A percentile compares a stretch with the other conserved stretches of the same genome.
These are phyloP conservation scores for Scaptomyza hsui DNA, from an alignment of 1,140 invertebrate species.

Conservation along the genomic window DNA sequence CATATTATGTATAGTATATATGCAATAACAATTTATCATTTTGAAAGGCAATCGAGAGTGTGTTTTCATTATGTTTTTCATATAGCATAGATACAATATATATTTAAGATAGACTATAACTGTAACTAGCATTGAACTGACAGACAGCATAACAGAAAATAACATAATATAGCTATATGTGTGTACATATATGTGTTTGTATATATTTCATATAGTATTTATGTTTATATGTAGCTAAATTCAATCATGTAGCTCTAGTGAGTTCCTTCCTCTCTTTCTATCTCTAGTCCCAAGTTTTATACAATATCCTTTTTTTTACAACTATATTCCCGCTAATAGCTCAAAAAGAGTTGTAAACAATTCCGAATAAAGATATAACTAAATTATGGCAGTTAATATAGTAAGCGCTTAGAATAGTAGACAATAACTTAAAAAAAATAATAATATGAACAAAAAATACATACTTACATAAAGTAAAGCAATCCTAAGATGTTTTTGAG, in stretches of 20 bases:
- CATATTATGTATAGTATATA: slow-evolving; percentile 49
- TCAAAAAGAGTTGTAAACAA: slow-evolving; percentile 42
- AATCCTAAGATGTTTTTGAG: slow-evolving; percentile 10
- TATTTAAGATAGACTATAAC: slow-evolving; percentile 36
- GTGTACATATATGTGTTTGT: slow-evolving; percentile 23
- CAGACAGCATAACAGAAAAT: slow-evolving; percentile 60
- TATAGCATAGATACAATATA: slow-evolving; percentile 32
- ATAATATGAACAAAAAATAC: slow-evolving; percentile 12
- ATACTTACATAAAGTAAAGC: slow-evolving; percentile 20
- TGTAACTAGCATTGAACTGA: slow-evolving; percentile 65
- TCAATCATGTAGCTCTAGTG: slow-evolving; percentile 3
- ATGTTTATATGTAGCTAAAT: slow-evolving; percentile 18
- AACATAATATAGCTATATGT: slow-evolving; percentile 43
- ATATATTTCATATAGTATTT: slow-evolving; percentile 21
- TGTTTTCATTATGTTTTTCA: slow-evolving; percentile 35
- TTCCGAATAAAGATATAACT: slow-evolving; percentile 53
- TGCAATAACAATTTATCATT: slow-evolving; percentile 76
- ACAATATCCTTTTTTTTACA: slow-evolving; percentile 33
- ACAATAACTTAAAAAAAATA: slow-evolving; percentile 30
- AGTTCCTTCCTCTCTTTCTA: background rate
- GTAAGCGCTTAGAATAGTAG: slow-evolving; percentile 71
- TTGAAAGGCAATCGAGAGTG: slow-evolving; percentile 76
- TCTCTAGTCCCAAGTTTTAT: slow-evolving; percentile 26
- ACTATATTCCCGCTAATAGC: slow-evolving; percentile 16
- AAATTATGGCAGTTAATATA: slow-evolving; percentile 73